phyloP scores from a whole-genome alignment of 2,797 vertebrate genomes.

The Phalloptychus januarius region DNA sequence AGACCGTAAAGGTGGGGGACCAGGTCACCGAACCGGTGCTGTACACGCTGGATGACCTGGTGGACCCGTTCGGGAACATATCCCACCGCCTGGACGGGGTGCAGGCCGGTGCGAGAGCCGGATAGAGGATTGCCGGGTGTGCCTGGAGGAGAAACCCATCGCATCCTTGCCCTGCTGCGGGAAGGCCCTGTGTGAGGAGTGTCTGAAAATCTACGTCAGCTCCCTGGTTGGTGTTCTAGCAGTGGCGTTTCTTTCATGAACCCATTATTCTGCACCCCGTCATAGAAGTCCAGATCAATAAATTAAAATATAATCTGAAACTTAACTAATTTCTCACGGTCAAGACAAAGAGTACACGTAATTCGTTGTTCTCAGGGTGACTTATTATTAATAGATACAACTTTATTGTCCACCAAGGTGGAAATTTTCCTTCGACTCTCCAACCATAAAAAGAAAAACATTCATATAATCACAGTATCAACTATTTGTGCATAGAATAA shows the following conservation, averaged over 20 bases:
- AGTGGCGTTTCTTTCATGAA: not conserved
- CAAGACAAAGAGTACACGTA: not conserved
- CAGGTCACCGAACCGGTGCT: slow-evolving; percentile 53
- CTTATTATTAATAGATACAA: no score
- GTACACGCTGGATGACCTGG: slow-evolving; percentile 81
- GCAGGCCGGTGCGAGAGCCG: slow-evolving; percentile 18
- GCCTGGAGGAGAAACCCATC: slow-evolving; percentile 89
- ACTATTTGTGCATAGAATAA: not conserved
- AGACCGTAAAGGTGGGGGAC: slow-evolving; percentile 37
- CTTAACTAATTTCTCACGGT: not conserved
- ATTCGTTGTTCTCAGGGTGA: not conserved
- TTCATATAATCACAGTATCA: not conserved
- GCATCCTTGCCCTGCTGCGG: slow-evolving; percentile 92
- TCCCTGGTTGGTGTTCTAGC: slow-evolving; percentile 83
- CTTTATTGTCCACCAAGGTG: no score
- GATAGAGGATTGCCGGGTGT: slow-evolving; percentile 89
- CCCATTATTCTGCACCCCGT: not conserved
- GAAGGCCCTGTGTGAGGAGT: slow-evolving; percentile 94
- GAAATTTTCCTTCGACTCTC: no score
- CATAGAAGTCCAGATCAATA: not conserved
- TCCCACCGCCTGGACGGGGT: slow-evolving; percentile 59
- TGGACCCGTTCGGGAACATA: slow-evolving; percentile 70
- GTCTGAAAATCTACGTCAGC: slow-evolving; percentile 92
- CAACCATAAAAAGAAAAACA: no score
- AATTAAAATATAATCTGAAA: not conserved